Percentiles rank a stretch among this genome's conserved stretches.
phyloP scores from a whole-genome alignment of 2,888 invertebrate genomes.

The Willowsia nigromaculata region DNA sequence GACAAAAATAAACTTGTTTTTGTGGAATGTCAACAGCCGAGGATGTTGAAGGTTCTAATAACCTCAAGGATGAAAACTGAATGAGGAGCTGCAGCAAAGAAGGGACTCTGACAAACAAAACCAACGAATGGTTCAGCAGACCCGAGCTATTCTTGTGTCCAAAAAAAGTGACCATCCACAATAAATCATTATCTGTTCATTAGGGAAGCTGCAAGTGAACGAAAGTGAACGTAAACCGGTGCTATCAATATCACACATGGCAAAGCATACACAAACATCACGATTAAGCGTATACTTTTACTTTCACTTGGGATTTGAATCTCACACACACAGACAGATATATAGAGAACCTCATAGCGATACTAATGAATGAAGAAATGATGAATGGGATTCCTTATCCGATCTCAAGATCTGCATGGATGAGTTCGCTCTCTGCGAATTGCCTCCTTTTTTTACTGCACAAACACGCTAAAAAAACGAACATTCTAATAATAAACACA shows the following conservation, averaged over 20 bases:
- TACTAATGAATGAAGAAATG: constrained; percentile 65
- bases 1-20: neutral
- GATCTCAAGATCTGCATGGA: constrained; percentile 36
- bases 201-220: neutral
- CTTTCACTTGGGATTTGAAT: constrained; percentile 63
- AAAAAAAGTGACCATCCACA: neutral
- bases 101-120: neutral
- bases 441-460: neutral
- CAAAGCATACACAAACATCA: neutral
- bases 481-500: neutral
- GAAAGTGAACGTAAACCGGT: neutral
- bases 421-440: constrained; percentile 48
- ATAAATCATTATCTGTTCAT: constrained; percentile 3
- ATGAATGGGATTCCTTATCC: constrained; percentile 46
- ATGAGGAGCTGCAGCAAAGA: neutral
- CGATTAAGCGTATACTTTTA: constrained; percentile 24
- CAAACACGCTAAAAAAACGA: too few species aligned
- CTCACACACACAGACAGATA: neutral
- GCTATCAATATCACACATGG: neutral
- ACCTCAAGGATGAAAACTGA: constrained; percentile 10
- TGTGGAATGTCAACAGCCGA: neutral
- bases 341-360: constrained; percentile 55
- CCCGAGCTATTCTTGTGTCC: too few species aligned
- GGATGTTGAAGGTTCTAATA: neutral
- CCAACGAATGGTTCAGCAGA: too few species aligned